These are phyloP conservation scores for Sternarchorhynchus goeldii DNA, from an alignment of 2,797 vertebrate species.

Conservation along the genomic window DNA sequence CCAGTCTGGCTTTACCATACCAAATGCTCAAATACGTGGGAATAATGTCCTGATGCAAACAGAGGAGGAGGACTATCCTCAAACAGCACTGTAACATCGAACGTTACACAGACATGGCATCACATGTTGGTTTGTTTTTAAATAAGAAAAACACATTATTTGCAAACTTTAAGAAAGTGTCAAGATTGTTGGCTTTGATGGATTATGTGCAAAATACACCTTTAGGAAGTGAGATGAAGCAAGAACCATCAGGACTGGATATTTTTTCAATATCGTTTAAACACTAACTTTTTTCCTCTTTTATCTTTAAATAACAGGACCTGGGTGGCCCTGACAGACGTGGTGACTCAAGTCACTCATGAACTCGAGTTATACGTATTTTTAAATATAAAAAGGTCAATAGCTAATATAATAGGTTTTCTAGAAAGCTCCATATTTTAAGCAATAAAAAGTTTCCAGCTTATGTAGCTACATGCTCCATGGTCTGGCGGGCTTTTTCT, in stretches of 20 bases:
- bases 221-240: not conserved
- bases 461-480: too few species aligned
- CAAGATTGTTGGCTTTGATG: not conserved
- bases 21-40: slow-evolving; percentile 51
- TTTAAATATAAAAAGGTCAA: too few species aligned
- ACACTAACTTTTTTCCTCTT: too few species aligned
- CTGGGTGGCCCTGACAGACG: too few species aligned
- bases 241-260: not conserved
- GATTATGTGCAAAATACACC: not conserved
- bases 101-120: slow-evolving; percentile 5
- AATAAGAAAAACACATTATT: not conserved
- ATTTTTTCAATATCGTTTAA: too few species aligned
- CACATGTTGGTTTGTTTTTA: not conserved
- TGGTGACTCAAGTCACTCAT: too few species aligned
- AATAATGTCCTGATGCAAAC: slow-evolving; percentile 45
- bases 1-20: slow-evolving; percentile 43
- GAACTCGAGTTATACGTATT: too few species aligned
- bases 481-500: too few species aligned
- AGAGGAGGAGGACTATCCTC: slow-evolving; percentile 16
- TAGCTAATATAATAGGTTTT: too few species aligned
- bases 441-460: too few species aligned
- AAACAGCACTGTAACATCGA: slow-evolving; percentile 25
- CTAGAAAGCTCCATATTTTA: too few species aligned
- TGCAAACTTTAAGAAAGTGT: not conserved
- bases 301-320: too few species aligned